phyloP scores from a whole-genome alignment of 1,140 invertebrate species.

The Heliconius himera region DNA sequence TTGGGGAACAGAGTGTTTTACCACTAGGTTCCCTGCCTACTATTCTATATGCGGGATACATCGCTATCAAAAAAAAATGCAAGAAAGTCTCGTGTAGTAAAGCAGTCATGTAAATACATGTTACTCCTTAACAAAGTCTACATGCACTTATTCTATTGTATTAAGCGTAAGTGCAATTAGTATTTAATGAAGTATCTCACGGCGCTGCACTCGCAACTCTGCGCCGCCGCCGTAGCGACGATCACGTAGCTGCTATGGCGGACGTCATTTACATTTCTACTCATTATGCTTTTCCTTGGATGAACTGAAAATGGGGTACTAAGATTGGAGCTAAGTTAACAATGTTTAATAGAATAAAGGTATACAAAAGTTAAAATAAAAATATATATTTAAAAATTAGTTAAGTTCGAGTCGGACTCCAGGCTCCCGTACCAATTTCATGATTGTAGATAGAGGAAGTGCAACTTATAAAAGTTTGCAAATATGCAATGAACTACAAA shows the following conservation, averaged over 20 bases:
- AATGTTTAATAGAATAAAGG: too few species aligned
- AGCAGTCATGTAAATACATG: background rate
- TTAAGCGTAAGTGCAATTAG: background rate
- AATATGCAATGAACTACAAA: too few species aligned
- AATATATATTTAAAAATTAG: too few species aligned
- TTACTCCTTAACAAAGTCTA: background rate
- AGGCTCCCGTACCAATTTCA: too few species aligned
- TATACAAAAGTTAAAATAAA: too few species aligned
- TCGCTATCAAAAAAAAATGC: background rate
- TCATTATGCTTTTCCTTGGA: background rate
- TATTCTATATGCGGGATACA: too few species aligned
- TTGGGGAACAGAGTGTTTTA: too few species aligned
- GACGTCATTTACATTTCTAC: slow-evolving; percentile 1
- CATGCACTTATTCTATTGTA: background rate
- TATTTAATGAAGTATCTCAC: background rate
- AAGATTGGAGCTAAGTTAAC: background rate
- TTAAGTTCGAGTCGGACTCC: too few species aligned
- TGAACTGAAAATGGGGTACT: background rate
- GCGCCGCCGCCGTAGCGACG: background rate
- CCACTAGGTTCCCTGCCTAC: too few species aligned
- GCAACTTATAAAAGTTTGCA: too few species aligned
- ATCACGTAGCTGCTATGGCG: background rate
- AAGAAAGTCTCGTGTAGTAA: background rate
- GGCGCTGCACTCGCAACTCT: background rate
- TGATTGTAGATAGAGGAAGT: too few species aligned